Evolutionary conservation across 1,140 invertebrate species (phyloP).

Genomic region (Listronotus bonariensis): DNA sequence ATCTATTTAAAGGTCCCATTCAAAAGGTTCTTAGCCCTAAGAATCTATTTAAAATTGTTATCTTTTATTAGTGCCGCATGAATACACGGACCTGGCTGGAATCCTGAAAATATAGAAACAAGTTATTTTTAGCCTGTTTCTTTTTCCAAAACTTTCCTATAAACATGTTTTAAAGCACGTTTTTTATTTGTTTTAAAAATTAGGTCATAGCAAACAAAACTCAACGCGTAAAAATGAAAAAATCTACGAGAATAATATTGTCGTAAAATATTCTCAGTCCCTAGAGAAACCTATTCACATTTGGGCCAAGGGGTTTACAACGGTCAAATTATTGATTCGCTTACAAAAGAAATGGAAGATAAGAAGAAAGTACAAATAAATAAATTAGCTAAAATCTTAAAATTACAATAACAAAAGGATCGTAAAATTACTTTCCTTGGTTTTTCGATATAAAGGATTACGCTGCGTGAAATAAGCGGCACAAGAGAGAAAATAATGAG

Average conservation of each 20-base stretch:
- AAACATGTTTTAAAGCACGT: slow-evolving; percentile 21
- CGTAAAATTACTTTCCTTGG: neutral
- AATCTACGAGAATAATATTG: neutral
- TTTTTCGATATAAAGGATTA: slow-evolving; percentile 11
- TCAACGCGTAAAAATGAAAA: slow-evolving; percentile 1
- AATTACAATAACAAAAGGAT: neutral
- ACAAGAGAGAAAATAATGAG: slow-evolving; percentile 45
- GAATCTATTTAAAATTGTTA: neutral
- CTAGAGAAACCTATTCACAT: slow-evolving; percentile 29
- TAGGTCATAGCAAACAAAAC: slow-evolving; percentile 1
- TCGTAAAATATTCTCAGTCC: neutral
- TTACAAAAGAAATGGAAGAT: slow-evolving; percentile 24
- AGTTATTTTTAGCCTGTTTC: slow-evolving; percentile 13
- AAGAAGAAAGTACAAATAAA: slow-evolving; percentile 1
- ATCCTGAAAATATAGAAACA: neutral
- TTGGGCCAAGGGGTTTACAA: slow-evolving; percentile 45
- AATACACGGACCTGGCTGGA: slow-evolving; percentile 2
- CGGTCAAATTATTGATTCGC: slow-evolving; percentile 52
- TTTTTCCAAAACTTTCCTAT: slow-evolving; percentile 2
- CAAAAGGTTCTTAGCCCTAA: too few relatives aligned
- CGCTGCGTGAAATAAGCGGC: slow-evolving; percentile 39
- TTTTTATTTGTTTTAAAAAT: slow-evolving; percentile 14
- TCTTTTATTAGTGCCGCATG: neutral
- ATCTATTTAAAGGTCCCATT: too few relatives aligned
- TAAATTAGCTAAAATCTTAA: neutral